These are phyloP conservation scores for Semaprochilodus insignis DNA, from an alignment of 2,797 vertebrate species.

Conservation along the genomic window DNA sequence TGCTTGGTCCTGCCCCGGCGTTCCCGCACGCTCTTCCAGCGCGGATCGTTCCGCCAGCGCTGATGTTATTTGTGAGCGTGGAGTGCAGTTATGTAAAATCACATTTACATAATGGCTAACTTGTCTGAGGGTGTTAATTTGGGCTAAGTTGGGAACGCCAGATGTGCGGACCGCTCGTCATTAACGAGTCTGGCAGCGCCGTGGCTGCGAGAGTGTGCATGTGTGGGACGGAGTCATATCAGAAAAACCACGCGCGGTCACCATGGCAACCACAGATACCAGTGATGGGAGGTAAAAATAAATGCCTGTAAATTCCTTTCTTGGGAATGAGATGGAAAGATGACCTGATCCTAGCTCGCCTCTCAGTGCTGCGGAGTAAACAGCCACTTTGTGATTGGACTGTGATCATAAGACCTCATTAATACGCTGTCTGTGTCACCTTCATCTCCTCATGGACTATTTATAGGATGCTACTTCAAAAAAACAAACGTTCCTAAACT, in stretches of 20 bases:
- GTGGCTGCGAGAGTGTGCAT: conserved; percentile 6
- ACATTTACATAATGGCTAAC: conserved; percentile 39
- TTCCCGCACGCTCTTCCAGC: not conserved
- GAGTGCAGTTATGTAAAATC: conserved; percentile 12
- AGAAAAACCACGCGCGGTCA: conserved; percentile 48
- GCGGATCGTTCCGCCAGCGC: not conserved
- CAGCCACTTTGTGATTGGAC: no score
- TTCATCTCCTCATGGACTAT: no score
- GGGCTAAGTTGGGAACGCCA: conserved; percentile 20
- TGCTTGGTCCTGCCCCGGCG: not conserved
- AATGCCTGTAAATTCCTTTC: conserved; percentile 27
- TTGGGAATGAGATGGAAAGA: not conserved
- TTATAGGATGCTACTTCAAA: no score
- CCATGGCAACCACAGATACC: conserved; percentile 51
- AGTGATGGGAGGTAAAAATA: conserved; percentile 46
- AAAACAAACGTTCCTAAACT: no score
- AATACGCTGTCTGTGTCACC: no score
- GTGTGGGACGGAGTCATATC: conserved; percentile 36
- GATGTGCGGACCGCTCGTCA: conserved; percentile 42
- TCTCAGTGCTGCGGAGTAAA: no score
- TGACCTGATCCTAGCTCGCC: no score
- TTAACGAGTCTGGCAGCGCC: conserved; percentile 32
- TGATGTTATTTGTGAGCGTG: not conserved
- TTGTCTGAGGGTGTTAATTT: conserved; percentile 21
- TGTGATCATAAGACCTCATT: no score